Base-by-base conservation (phyloP, 1,140 invertebrate species). In the Diorhabda elongata region DNA sequence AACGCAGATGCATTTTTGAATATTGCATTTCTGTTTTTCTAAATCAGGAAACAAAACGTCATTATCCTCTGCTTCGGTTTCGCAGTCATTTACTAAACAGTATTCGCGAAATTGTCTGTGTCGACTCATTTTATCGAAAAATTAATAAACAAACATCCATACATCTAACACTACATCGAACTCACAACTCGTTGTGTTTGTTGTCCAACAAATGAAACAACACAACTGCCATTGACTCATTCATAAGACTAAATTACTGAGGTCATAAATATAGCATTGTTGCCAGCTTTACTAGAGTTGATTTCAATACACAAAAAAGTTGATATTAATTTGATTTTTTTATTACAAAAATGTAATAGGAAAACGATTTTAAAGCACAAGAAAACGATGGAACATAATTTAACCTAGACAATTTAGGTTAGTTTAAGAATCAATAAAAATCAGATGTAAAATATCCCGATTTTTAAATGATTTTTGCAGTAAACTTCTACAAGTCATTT, bases 71-170 rank as follows among this genome's bases (percentile, higher is more conserved):
- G 47, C 44, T 58, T 71, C 70, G 42, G 65, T 67, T 26, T 26
- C 26, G 26, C 26, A 26, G 63, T 71, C 70, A 45, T 61, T 65
- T 5, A 71, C 70, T 44, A 71, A 66, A 67, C 68, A 71, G 58
- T 71, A 71, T 58, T 71, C 70, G 9, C 68, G 67, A 62, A 65
- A 71, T 8, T 66, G 59, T 5, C 59, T 8, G 59, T 52, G 47
- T 52, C 47, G 6, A 2, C 6, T 52, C 47, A 52, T 52, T 52
- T 52, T 52, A n/a, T 6, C 47, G n/a, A 52, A 26, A 26, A 26
- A 26, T 26, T 26, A 26, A 26, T 26, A 26, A 26, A 26, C 26
- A 26, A 26, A 26, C 26, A 26, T 26, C 26, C 26, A 26, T 26
- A 26, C 26, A 26, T 26, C 26, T 11, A 26, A 26, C 26, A 26